Evolutionary conservation across 1,140 invertebrate species (phyloP).

Genomic region (Calosoma granatense): DNA sequence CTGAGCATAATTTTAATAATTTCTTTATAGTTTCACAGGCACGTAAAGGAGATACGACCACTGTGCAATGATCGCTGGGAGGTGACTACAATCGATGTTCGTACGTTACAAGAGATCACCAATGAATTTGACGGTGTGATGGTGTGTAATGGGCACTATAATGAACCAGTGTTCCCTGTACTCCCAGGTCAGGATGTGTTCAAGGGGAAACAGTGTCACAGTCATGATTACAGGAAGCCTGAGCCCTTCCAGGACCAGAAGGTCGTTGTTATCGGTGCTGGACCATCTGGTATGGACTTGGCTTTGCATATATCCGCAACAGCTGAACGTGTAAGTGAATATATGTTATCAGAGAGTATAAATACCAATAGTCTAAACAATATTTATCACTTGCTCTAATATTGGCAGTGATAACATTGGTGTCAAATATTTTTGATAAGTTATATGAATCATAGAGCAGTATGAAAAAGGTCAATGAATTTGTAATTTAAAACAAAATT

Average conservation of each 20-base stretch:
- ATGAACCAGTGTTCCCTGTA: conserved; percentile 50
- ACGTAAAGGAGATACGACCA: conserved; percentile 50
- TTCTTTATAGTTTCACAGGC: conserved; percentile 47
- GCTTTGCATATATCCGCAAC: conserved; percentile 61
- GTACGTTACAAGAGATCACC: conserved; percentile 35
- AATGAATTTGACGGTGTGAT: conserved; percentile 68
- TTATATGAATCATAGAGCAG: no score
- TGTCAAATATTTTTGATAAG: no score
- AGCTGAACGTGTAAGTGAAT: conserved; percentile 49
- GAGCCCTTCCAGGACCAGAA: conserved; percentile 51
- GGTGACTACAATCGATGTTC: conserved; percentile 49
- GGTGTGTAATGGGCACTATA: conserved; percentile 79
- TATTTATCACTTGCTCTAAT: no score
- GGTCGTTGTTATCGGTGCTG: conserved; percentile 75
- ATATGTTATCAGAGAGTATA: no score
- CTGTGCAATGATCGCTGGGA: conserved; percentile 45
- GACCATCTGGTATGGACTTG: conserved; percentile 79
- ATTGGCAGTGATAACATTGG: no score
- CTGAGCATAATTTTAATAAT: conserved; percentile 11
- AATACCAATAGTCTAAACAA: no score
- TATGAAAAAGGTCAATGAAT: no score
- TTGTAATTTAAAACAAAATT: no score
- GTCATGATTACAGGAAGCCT: conserved; percentile 73
- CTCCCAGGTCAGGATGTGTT: conserved; percentile 22
- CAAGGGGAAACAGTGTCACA: conserved; percentile 54